These are phyloP conservation scores for Paracanthobrama guichenoti DNA, from an alignment of 2,113 vertebrate genomes.

Conservation along the genomic window DNA sequence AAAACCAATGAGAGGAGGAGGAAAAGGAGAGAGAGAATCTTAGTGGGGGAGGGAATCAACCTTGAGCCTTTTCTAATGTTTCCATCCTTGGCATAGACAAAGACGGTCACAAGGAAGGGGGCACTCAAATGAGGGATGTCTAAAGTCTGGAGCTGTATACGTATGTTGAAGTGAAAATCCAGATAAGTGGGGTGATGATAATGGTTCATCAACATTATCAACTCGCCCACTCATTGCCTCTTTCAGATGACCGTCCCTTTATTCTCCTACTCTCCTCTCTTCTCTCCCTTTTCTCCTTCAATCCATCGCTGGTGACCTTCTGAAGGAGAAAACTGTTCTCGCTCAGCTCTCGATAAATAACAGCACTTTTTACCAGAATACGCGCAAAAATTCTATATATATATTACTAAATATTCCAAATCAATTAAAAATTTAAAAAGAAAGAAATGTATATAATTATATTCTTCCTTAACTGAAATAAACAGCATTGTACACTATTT, in stretches of 20 bases:
- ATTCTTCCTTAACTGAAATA: no score
- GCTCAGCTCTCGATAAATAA: no score
- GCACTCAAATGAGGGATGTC: conserved; percentile 53
- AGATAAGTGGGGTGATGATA: conserved; percentile 65
- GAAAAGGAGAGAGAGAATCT: background rate
- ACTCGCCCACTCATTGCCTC: conserved; percentile 57
- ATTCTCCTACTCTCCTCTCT: conserved; percentile 49
- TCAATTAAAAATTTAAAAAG: background rate
- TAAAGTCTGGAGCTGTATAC: conserved; percentile 47
- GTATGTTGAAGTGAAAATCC: conserved; percentile 56
- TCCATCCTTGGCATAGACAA: conserved; percentile 43
- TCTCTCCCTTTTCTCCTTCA: conserved; percentile 34
- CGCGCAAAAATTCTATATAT: background rate
- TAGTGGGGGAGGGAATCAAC: conserved; percentile 32
- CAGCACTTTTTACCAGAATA: background rate
- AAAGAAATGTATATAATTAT: background rate
- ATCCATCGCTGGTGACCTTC: conserved; percentile 8
- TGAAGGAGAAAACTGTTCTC: conserved; percentile 16
- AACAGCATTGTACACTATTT: no score
- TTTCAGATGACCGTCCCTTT: conserved; percentile 61
- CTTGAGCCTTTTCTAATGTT: conserved; percentile 55
- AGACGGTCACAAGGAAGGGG: conserved; percentile 43
- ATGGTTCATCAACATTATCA: conserved; percentile 70
- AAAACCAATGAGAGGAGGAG: background rate
- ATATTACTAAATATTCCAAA: background rate